Conservation (phyloP, 2,888 invertebrate genomes). For the Aproaerema taeniolella region DNA sequence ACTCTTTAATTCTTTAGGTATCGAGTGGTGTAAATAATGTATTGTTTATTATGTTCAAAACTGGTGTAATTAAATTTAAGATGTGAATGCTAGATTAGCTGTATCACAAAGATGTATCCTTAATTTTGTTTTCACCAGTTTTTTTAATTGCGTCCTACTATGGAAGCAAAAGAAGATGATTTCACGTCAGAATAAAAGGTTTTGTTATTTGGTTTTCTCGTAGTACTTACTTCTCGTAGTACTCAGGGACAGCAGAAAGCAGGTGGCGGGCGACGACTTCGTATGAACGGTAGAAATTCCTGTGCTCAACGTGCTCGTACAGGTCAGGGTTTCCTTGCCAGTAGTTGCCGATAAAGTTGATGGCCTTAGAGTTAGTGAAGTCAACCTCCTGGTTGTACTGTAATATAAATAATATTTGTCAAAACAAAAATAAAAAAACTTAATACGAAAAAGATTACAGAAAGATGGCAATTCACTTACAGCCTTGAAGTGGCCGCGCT, state of each 20-base stretch:
- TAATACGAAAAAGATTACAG: neutral
- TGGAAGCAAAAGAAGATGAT: too few species aligned
- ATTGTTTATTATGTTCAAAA: too few species aligned
- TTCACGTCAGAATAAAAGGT: too few species aligned
- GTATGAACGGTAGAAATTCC: constrained; percentile 70
- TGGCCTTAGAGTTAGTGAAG: constrained; percentile 54
- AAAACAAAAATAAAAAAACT: constrained; percentile 15
- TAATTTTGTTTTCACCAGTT: too few species aligned
- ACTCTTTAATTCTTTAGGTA: too few species aligned
- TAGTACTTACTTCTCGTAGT: constrained; percentile 33
- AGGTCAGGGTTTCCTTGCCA: constrained; percentile 77
- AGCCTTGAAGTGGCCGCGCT: constrained; percentile 78
- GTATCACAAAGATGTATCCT: too few species aligned
- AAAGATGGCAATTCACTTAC: constrained; percentile 40
- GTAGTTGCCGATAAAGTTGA: constrained; percentile 74
- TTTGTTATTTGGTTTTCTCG: neutral
- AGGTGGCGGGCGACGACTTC: constrained; percentile 74
- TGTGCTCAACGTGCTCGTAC: constrained; percentile 41
- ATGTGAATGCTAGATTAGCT: too few species aligned
- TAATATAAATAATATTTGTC: constrained; percentile 19
- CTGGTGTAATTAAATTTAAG: too few species aligned
- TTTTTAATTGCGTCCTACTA: too few species aligned
- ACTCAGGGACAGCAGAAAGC: constrained; percentile 43
- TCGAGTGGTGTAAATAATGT: too few species aligned
- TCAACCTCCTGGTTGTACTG: constrained; percentile 54